phyloP scores from a whole-genome alignment of 1,140 invertebrate genomes.

The Drosophila truncata region DNA sequence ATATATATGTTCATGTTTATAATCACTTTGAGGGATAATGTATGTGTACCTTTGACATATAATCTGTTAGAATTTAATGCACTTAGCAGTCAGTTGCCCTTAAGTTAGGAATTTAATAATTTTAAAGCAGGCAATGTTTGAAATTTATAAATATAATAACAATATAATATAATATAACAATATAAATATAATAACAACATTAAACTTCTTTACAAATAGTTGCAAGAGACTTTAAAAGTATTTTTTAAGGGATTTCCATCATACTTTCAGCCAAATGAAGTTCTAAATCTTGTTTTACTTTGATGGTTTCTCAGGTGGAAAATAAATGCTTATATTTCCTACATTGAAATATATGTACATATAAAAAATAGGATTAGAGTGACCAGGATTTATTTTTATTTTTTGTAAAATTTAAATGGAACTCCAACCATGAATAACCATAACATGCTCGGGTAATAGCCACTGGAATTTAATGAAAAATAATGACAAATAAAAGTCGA shows the following conservation, averaged over 20 bases:
- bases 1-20: constrained; percentile 2
- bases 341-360: background rate
- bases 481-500: constrained; percentile 31
- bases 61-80: constrained; percentile 9
- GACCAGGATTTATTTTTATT: background rate
- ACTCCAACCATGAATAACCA: constrained; percentile 1
- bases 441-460: constrained; percentile 1
- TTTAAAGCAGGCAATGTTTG: background rate
- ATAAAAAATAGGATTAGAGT: background rate
- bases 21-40: constrained; percentile 26
- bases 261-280: background rate
- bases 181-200: background rate
- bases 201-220: background rate
- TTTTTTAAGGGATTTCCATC: background rate
- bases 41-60: constrained; percentile 29
- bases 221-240: background rate
- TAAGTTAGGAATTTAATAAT: background rate
- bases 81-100: background rate
- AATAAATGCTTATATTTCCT: background rate
- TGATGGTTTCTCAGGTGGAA: background rate
- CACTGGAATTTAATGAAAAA: constrained; percentile 21
- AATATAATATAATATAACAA: background rate
- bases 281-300: background rate
- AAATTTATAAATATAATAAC: background rate
- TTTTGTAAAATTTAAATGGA: too few species aligned